Percentiles rank a stretch among this genome's conserved stretches.
Conservation (phyloP, 2,797 vertebrate genomes). For the Cheirogaleus major region DNA sequence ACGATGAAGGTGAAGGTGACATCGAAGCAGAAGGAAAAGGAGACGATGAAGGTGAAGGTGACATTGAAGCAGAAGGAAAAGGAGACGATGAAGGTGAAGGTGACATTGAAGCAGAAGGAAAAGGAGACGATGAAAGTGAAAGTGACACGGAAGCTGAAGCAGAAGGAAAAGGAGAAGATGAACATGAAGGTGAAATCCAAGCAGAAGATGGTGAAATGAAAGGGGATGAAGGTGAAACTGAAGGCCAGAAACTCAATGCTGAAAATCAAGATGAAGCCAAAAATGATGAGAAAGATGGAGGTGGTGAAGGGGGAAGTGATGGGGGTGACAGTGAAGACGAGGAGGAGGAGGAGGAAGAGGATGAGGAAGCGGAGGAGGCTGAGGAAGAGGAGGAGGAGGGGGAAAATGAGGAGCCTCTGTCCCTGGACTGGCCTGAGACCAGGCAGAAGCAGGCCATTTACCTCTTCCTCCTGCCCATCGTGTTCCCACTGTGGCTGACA, state of each 20-base stretch:
- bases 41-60: too few relatives aligned
- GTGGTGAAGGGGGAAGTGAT: slow-evolving; percentile 76
- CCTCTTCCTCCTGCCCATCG: slow-evolving; percentile 94
- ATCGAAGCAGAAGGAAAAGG: slow-evolving; percentile 67
- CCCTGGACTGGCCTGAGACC: slow-evolving; percentile 94
- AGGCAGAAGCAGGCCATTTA: slow-evolving; percentile 93
- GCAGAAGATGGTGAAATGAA: neutral
- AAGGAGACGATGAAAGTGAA: too few relatives aligned
- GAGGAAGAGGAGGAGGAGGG: slow-evolving; percentile 83
- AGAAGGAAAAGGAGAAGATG: neutral
- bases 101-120: too few relatives aligned
- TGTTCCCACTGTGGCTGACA: slow-evolving; percentile 96
- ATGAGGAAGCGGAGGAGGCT: slow-evolving; percentile 57
- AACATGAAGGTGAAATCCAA: neutral
- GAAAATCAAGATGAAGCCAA: neutral
- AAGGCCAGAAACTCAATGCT: neutral
- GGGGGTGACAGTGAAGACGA: slow-evolving; percentile 77
- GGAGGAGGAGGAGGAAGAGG: slow-evolving; percentile 72
- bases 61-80: too few relatives aligned
- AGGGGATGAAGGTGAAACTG: neutral
- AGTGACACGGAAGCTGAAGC: neutral
- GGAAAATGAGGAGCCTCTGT: slow-evolving; percentile 91
- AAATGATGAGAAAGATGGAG: neutral
- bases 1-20: slow-evolving; percentile 71
- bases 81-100: too few relatives aligned